Conservation (phyloP, 1,140 invertebrate genomes). For the Adoxophyes honmai region DNA sequence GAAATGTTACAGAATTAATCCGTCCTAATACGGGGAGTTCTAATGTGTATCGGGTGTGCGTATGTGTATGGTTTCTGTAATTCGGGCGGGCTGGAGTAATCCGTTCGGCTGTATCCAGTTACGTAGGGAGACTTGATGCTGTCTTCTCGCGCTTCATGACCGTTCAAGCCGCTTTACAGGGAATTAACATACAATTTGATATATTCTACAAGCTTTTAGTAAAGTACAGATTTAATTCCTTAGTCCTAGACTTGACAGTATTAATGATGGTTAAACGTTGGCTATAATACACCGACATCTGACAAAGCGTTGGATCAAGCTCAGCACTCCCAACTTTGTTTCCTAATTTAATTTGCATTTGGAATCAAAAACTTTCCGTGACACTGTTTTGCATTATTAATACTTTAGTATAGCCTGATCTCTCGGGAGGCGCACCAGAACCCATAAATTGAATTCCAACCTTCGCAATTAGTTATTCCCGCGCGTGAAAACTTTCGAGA, state of each 20-base stretch:
- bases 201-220: neutral
- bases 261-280: conserved; percentile 40
- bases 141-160: conserved; percentile 31
- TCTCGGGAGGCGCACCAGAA: conserved; percentile 70
- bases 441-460: conserved; percentile 76
- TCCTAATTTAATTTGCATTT: conserved; percentile 74
- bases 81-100: conserved; percentile 66
- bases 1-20: conserved; percentile 61
- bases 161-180: neutral
- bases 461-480: conserved; percentile 77
- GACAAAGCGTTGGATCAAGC: conserved; percentile 48
- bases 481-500: conserved; percentile 76
- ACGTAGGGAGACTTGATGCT: conserved; percentile 39
- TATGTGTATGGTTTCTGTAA: conserved; percentile 73
- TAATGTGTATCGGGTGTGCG: conserved; percentile 60
- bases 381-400: conserved; percentile 78
- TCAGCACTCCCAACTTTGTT: conserved; percentile 64
- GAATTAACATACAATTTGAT: neutral
- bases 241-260: neutral
- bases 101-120: conserved; percentile 62
- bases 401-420: conserved; percentile 71
- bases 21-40: conserved; percentile 57
- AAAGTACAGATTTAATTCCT: neutral
- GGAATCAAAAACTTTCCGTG: conserved; percentile 75
- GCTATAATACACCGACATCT: conserved; percentile 46